Base-by-base conservation (phyloP, 2,113 vertebrate genomes). In the Macquaria australasica region DNA sequence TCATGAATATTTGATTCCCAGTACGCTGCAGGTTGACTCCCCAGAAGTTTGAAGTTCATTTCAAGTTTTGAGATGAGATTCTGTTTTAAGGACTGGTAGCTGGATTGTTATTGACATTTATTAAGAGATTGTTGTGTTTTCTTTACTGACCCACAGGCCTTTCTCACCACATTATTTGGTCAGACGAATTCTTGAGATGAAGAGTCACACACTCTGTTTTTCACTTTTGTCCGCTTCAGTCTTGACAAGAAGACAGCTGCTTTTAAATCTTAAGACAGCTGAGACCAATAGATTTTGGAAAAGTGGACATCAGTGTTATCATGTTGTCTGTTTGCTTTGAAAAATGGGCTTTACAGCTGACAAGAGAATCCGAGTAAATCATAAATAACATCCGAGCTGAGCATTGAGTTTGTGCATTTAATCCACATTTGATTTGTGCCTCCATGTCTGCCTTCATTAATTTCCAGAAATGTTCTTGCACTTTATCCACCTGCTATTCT, bases 1-100 rank as follows among this genome's bases (percentile, higher is more conserved):
- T 89, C 73, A 86, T 86, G 83, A 85, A 85, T 84, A 72, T 90
- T 78, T 83, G 77, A 87, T 83, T 79, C 34, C 73, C 55, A 6
- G 66, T 21, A 4, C 0, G 3, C 79, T 39, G 79, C 67, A 71
- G 76, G 58, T 56, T 7, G 39, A 56, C 20, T 72, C 28, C 14
- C 5, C 1, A 70, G 73, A 71, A 77, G 71, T 71, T 77, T 62
- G 25, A 45, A 66, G 83, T 76, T 82, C 0, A 68, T 80, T 77
- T 66, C 15, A 39, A 73, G 74, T 76, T 83, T 53, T 37, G 15
- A n/a, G 39, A 50, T 59, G 56, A 62, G 23, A 73, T 71, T 48
- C 21, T 60, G 28, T 48, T 83, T 71, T 11, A 21, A 68, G 5
- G 67, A 72, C 20, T 75, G 48, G 37, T 28, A 63, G 45, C 20